phyloP scores from a whole-genome alignment of 1,140 invertebrate species.

The Lutraria rhynchaena region DNA sequence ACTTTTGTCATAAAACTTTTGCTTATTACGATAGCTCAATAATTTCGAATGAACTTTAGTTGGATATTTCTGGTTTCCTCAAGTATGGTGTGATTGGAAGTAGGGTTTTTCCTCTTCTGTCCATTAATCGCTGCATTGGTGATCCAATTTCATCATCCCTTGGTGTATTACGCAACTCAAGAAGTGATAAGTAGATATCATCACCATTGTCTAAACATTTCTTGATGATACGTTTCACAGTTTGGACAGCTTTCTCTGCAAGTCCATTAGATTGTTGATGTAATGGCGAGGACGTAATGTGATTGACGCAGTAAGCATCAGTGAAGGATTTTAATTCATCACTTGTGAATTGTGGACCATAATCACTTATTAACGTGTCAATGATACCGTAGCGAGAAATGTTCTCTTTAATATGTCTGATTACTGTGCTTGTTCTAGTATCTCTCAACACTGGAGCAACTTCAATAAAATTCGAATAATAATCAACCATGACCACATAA shows the following conservation, averaged over 20 bases:
- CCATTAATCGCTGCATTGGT: not conserved
- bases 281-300: conserved; percentile 52
- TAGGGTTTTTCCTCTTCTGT: not conserved
- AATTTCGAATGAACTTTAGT: not conserved
- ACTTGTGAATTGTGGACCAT: conserved; percentile 68
- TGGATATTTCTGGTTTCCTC: not conserved
- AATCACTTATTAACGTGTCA: conserved; percentile 64
- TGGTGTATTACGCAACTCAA: conserved; percentile 50
- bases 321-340: too few species aligned
- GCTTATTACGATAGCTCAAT: not conserved
- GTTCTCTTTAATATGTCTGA: conserved; percentile 72
- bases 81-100: not conserved
- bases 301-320: conserved; percentile 37
- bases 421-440: conserved; percentile 72
- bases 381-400: not conserved
- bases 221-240: conserved; percentile 41
- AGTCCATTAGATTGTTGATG: conserved; percentile 55
- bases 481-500: conserved; percentile 39
- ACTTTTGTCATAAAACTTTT: conserved; percentile 21
- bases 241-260: conserved; percentile 54
- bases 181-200: conserved; percentile 46
- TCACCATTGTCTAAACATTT: conserved; percentile 22
- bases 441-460: conserved; percentile 9
- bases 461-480: conserved; percentile 56
- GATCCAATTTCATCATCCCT: conserved; percentile 30